phyloP scores from a whole-genome alignment of 2,888 invertebrate species.

The Romanomermis culicivorax region DNA sequence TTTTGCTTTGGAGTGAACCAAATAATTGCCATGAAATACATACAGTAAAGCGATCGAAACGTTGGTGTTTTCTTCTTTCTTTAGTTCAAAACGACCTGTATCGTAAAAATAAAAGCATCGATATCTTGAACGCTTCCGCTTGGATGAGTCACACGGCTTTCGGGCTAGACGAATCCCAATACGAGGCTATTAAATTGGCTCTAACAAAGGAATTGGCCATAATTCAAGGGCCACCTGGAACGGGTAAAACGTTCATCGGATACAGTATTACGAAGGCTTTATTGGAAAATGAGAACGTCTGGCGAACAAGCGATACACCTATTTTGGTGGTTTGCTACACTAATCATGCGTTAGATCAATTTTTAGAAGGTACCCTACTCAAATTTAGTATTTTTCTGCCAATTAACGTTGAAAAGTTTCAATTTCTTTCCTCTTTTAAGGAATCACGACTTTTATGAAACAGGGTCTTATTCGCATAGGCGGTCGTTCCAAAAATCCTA shows the following conservation, averaged over 20 bases:
- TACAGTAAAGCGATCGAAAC: no score
- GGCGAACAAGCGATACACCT: slow-evolving; percentile 30
- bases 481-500: slow-evolving; percentile 42
- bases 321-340: slow-evolving; percentile 59
- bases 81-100: no score
- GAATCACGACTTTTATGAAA: background rate
- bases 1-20: no score
- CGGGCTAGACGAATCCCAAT: slow-evolving; percentile 45
- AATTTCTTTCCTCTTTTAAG: no score
- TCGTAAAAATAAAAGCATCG: no score
- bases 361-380: slow-evolving; percentile 47
- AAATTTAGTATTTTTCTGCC: background rate
- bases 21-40: no score
- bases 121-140: background rate
- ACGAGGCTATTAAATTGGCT: slow-evolving; percentile 44
- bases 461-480: slow-evolving; percentile 51
- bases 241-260: slow-evolving; percentile 61
- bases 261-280: slow-evolving; percentile 40
- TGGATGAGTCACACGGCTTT: slow-evolving; percentile 37
- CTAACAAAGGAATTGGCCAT: slow-evolving; percentile 49
- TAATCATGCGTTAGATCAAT: slow-evolving; percentile 68
- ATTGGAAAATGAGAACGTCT: slow-evolving; percentile 14
- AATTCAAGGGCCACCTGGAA: slow-evolving; percentile 70
- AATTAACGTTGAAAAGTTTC: no score
- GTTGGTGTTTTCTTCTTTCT: no score